These are phyloP conservation scores for Anisognathus igniventris DNA, from an alignment of 2,797 vertebrate genomes.

Conservation along the genomic window DNA sequence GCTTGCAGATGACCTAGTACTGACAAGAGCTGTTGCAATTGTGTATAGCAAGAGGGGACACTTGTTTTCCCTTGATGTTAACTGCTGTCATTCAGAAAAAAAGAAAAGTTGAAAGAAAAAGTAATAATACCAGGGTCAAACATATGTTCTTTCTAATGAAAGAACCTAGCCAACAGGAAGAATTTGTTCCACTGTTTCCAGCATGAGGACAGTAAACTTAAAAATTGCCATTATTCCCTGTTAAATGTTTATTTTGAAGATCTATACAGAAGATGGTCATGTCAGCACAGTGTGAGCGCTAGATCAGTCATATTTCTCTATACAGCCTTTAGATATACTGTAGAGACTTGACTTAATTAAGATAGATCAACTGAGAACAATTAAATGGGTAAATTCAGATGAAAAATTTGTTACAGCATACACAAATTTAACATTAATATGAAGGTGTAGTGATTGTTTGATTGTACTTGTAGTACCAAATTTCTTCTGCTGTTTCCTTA, in stretches of 20 bases:
- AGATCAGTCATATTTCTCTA: neutral
- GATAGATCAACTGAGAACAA: neutral
- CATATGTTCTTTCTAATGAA: neutral
- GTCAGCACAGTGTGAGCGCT: neutral
- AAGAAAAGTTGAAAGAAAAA: neutral
- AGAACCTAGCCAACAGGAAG: neutral
- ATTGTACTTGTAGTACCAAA: neutral
- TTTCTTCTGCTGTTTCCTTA: neutral
- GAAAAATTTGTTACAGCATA: neutral
- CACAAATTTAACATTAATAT: accelerated
- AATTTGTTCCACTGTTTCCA: neutral
- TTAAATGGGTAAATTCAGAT: neutral
- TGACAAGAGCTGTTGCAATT: neutral
- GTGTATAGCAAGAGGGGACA: neutral
- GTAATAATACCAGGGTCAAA: neutral
- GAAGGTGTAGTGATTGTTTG: neutral
- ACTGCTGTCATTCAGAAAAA: neutral
- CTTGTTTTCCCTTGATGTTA: slow-evolving; percentile 1
- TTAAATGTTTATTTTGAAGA: neutral
- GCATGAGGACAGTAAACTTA: neutral
- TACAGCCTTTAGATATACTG: neutral
- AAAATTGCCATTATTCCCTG: neutral
- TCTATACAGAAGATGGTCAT: neutral
- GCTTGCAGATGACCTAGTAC: neutral
- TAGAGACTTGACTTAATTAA: neutral